phyloP scores from a whole-genome alignment of 2,797 vertebrate species.

The Dendrocincla fuliginosa region DNA sequence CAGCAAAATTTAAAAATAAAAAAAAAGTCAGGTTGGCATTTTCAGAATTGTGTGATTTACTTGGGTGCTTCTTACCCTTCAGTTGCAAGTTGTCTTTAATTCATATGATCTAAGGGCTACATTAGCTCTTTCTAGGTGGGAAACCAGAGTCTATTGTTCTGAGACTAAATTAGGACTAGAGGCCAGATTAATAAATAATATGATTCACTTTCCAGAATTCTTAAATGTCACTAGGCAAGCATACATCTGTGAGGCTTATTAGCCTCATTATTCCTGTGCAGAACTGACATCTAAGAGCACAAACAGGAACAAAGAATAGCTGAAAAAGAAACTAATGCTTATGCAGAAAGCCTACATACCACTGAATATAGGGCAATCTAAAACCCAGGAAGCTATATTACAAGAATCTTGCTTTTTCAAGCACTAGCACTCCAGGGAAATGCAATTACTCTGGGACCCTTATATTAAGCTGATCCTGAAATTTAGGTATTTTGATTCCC shows the following conservation, averaged over 20 bases:
- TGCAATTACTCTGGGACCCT: neutral
- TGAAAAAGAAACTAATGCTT: constrained; percentile 6
- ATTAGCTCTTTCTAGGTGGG: neutral
- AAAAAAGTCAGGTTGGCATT: neutral
- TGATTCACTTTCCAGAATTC: constrained; percentile 19
- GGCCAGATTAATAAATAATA: constrained; percentile 60
- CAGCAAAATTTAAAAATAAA: neutral
- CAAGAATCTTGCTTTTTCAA: neutral
- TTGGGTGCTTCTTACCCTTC: constrained; percentile 6
- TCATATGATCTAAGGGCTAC: neutral
- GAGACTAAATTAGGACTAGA: constrained; percentile 28
- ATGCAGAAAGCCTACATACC: neutral
- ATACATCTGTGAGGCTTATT: constrained; percentile 39
- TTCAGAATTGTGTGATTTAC: neutral
- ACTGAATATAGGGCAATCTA: constrained; percentile 12
- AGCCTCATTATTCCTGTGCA: constrained; percentile 37
- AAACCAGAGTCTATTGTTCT: constrained; percentile 16
- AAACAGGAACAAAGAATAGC: constrained; percentile 26
- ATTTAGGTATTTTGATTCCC: neutral
- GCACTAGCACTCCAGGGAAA: neutral
- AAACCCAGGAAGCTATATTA: neutral
- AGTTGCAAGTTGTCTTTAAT: neutral
- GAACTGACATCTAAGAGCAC: constrained; percentile 37
- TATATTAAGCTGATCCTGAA: constrained; percentile 3
- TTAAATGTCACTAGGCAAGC: constrained; percentile 14